These are phyloP conservation scores for Portunus trituberculatus DNA, from an alignment of 1,140 invertebrate species.

Conservation along the genomic window DNA sequence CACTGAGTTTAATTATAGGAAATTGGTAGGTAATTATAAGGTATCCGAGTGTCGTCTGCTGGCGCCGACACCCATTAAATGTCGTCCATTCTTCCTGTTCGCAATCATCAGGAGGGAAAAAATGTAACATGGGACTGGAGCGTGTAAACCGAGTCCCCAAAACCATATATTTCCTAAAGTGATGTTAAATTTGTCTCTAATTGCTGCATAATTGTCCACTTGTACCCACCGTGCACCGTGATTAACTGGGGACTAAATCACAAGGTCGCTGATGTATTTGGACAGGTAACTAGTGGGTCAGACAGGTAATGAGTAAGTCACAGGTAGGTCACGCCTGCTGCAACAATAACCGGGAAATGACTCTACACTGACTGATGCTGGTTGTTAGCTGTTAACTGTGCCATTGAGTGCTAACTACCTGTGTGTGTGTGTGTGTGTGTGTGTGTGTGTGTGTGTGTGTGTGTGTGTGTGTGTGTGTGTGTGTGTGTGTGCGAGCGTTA, in stretches of 20 bases:
- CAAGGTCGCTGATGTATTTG: background rate
- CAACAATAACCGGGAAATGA: background rate
- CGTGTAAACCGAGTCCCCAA: background rate
- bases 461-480: constrained; percentile 11
- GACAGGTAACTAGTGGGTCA: background rate
- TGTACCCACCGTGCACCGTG: background rate
- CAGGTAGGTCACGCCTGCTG: background rate
- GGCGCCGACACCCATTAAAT: background rate
- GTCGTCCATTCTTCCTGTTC: background rate
- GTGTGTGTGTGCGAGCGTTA: background rate
- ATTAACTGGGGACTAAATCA: background rate
- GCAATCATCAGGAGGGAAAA: background rate
- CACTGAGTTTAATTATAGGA: background rate
- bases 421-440: background rate
- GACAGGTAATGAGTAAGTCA: background rate
- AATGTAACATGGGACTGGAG: background rate
- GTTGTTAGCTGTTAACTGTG: background rate
- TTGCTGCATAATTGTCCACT: constrained; percentile 1
- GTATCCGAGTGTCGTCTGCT: background rate
- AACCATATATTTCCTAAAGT: constrained; percentile 23
- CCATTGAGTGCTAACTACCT: background rate
- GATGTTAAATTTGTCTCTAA: background rate
- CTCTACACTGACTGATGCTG: background rate
- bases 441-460: constrained; percentile 18
- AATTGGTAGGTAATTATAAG: background rate